Base-by-base conservation (phyloP, 2,797 vertebrate genomes). In the Notoglanidium macrostoma region DNA sequence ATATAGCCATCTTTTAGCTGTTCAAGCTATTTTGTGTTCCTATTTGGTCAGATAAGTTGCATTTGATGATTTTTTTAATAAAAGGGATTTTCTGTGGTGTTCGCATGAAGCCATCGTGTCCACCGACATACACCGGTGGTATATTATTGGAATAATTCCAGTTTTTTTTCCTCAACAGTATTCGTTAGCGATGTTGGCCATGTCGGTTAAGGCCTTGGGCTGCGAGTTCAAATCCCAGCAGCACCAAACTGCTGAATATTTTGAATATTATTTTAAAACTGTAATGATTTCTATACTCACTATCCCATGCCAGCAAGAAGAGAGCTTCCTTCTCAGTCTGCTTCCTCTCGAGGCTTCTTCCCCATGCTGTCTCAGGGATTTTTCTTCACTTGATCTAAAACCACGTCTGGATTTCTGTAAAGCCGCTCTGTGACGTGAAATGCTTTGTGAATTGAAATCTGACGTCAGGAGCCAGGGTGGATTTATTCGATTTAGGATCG, bases 391-490 rank as follows among this genome's bases (percentile, higher is more conserved):
- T 15, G 23, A 29, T n/a, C 32, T 49, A 19, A 17, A 54, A 55
- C 77, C 7, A 26, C 19, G 26, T 40, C 1, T 5, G 2, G 32
- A 26, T 26, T 79, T 59, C 11, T 44, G 32, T 79, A 59, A 59
- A 79, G 77, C 54, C 59, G 77, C 77, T 79, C 59, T 59, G 54
- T 40, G 77, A 40, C 55, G 23, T 11, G 29, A 35, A 57, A 78
- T 23, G 35, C 35, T 40, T 40, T 40, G 35, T 3, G 3, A 57
- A 46, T 46, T 0, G 17, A 19, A 23, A 17, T 12, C 7, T 19
- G 40, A n/a, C 23, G 5, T 44, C 40, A 67, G 46, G 15, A 80
- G 32, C 35, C 57, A 8, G 21, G 12, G 15, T 61, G 35, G 35
- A 80, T 44, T 14, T 15, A 23, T 32, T 57, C 21, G 1, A 12